Evolutionary conservation across 30 jellyfish, hydroid and myxozoan species (phyloP), one percentile per base, ranked within the genome.

Genomic region (Haliclystus octoradiatus): DNA sequence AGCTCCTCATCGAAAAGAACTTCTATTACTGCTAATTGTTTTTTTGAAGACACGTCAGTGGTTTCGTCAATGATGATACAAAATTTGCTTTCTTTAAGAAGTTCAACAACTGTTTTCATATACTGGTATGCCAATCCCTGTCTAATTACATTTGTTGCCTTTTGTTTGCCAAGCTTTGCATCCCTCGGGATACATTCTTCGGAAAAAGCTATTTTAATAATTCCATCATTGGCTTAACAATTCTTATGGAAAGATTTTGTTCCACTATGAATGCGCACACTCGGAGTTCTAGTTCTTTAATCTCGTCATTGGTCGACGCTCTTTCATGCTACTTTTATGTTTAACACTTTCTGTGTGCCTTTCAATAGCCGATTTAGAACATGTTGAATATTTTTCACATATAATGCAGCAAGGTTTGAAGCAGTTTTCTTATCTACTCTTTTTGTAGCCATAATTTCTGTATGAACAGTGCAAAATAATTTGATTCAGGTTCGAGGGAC

Each of bases 51-150:
- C 25, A 63, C 12, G 65, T 64, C 65, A 7, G 73, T 64, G 12
- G 73, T 29, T 64, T 64, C 73, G 25, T 64, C 65, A 25, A 31
- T 25, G 13, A 64, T 64, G 65, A 64, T 23, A 24, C 73, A 23
- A 65, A 64, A 64, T 64, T 12, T 28, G 28, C 30, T 31, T 3
- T 23, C 4, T 12, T 3, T 27, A 7, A 64, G n/a, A 5, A 5
- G 26, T 64, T 7, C 30, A 22, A 64, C 65, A 5, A 14, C 30
- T 3, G 26, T 28, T 12, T 64, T 64, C 24, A 64, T 5, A 29
- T 64, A 64, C 7, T 64, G 73, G 25, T 23, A 64, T 5, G n/a
- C 73, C n/a, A 64, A 64, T 23, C 12, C 73, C 65, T 64, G 73
- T 28, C 65, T 7, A 31, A 64, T 64, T 5, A 64, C 25, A 29